A percentile compares a stretch with the other conserved stretches of the same genome.
These are phyloP conservation scores for Valencia hispanica DNA, from an alignment of 2,797 vertebrate species.

Conservation along the genomic window DNA sequence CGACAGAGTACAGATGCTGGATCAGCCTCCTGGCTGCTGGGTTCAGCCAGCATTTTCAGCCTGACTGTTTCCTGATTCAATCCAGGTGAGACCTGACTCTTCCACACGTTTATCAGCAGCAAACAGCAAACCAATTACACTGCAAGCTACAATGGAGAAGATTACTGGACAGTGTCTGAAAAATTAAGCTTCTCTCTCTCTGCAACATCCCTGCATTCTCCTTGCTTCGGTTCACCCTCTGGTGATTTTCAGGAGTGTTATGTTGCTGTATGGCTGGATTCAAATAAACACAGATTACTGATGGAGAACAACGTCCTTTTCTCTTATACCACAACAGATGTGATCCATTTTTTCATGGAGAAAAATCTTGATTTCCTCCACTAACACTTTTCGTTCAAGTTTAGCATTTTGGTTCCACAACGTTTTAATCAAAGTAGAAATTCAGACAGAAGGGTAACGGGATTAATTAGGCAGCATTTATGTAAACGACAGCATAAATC, in stretches of 20 bases:
- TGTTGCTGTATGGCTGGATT: constrained; percentile 26
- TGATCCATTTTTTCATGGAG: constrained; percentile 7
- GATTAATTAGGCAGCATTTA: background rate
- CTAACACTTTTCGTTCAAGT: background rate
- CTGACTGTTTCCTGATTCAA: constrained; percentile 66
- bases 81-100: constrained; percentile 63
- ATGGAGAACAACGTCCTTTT: constrained; percentile 9
- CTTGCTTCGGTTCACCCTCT: constrained; percentile 16
- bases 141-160: constrained; percentile 56
- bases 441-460: background rate
- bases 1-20: constrained; percentile 9
- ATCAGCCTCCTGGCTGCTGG: constrained; percentile 20
- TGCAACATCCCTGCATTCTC: constrained; percentile 20
- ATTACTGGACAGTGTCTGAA: constrained; percentile 48
- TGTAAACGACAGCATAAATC: constrained; percentile 5
- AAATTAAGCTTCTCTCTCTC: constrained; percentile 38
- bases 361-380: background rate
- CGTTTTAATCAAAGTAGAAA: background rate
- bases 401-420: background rate
- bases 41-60: constrained; percentile 48
- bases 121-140: constrained; percentile 68
- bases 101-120: constrained; percentile 71
- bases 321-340: constrained; percentile 28
- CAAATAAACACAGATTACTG: constrained; percentile 35
- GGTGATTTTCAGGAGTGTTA: constrained; percentile 32